A percentile compares a stretch with the other conserved stretches of the same genome.
phyloP scores from a whole-genome alignment of 92 coral and sea anemone genomes.

The Palythoa caribaeorum region DNA sequence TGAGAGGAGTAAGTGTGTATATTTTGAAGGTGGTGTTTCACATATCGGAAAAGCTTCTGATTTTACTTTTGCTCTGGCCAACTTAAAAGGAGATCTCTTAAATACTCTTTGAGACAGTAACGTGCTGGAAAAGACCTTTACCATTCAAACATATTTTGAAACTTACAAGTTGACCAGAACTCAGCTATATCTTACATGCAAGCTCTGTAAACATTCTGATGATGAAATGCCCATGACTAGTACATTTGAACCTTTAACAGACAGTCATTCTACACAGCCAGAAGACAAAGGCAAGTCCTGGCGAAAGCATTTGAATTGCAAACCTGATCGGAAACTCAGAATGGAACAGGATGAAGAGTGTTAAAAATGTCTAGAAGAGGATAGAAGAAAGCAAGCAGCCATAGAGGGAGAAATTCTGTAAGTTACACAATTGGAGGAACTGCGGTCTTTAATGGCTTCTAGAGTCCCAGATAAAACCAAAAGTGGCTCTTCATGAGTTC shows the following conservation, averaged over 20 bases:
- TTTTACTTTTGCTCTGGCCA: constrained; percentile 51
- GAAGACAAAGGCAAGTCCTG: constrained; percentile 52
- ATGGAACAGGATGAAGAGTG: constrained; percentile 53
- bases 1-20: constrained; percentile 45
- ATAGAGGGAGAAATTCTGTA: background rate
- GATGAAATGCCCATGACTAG: constrained; percentile 51
- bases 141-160: constrained; percentile 56
- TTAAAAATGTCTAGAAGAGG: constrained; percentile 34
- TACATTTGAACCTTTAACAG: constrained; percentile 49
- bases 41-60: constrained; percentile 43
- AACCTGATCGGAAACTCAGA: constrained; percentile 46
- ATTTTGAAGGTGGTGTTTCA: constrained; percentile 46
- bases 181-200: constrained; percentile 52
- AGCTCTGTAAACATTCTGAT: constrained; percentile 51
- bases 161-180: constrained; percentile 42
- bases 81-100: constrained; percentile 42
- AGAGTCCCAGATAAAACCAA: background rate
- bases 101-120: constrained; percentile 37
- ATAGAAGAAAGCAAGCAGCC: constrained; percentile 16
- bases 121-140: constrained; percentile 44
- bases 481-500: background rate
- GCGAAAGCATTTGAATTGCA: constrained; percentile 44
- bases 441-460: background rate
- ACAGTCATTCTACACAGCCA: constrained; percentile 44
- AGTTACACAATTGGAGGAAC: background rate